Evolutionary conservation across 2,113 vertebrate species (phyloP), one percentile per base, ranked within the genome.

Genomic region (Nematolebias whitei): DNA sequence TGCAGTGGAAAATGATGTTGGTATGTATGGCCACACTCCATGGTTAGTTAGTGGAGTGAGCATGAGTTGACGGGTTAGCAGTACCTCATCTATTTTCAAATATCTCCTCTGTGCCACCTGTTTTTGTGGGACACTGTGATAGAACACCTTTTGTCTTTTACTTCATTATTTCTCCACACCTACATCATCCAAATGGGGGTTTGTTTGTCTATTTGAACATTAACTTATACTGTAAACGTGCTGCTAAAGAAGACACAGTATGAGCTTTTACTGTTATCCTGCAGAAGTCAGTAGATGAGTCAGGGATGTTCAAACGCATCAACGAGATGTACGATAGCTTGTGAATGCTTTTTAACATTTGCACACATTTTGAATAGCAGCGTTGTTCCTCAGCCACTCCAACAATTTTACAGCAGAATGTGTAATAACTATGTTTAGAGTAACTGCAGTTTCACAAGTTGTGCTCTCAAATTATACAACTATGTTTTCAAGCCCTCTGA

Each of bases 71-170:
- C 48, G 48, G 65, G 76, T 56, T 74, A 68, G 38, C 66, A 51
- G 62, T 6, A 23, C 54, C 40, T 63, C 35, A 72, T 83, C 71
- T 61, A 68, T 86, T 74, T 53, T 74, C 61, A 64, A 70, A 68
- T 76, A 80, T 79, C 72, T 83, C 50, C 71, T 47, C 56, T 58
- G 48, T 68, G 63, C 66, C 80, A 79, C 72, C 78, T 71, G 76
- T 72, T 74, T 59, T 8, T 44, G 69, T 68, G 43, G 38, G 63
- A 65, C 58, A 49, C 44, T 64, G 71, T 64, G 77, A 83, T 83
- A 67, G 80, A 74, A 59, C 38, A 24, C 65, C 26, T 38, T 74
- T 43, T 54, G 3, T 18, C n/a, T 18, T 20, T 51, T 49, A 45
- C 32, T 57, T 13, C 15, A 38, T 40, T 32, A 38, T 51, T 51